A percentile compares a stretch with the other conserved stretches of the same genome.
Evolutionary conservation across 2,888 invertebrate species (phyloP).

Genomic region (Drosophila flavopinicola): DNA sequence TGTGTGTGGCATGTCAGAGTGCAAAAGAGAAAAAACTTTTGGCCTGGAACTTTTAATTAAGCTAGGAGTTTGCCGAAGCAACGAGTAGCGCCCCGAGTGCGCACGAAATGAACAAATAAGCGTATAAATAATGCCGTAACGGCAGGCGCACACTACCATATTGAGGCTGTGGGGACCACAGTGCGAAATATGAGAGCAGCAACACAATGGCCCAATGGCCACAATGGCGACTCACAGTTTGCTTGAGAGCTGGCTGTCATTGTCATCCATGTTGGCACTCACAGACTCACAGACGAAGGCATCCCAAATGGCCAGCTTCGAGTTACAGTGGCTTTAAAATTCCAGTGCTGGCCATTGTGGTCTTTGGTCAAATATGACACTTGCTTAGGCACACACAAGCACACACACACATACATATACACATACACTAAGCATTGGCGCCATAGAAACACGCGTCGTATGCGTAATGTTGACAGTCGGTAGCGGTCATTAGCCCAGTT

Average conservation of each 20-base stretch:
- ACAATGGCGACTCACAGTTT: conserved; percentile 44
- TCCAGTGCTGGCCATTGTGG: conserved; percentile 34
- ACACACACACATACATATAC: conserved; percentile 3
- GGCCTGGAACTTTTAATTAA: conserved; percentile 71
- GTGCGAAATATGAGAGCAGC: conserved; percentile 67
- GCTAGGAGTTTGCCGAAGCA: conserved; percentile 39
- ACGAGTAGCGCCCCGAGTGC: conserved; percentile 51
- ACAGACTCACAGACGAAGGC: not conserved
- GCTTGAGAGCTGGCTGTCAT: conserved; percentile 9
- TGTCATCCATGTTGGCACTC: conserved; percentile 6
- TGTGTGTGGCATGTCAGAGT: conserved; percentile 1
- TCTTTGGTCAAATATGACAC: conserved; percentile 63
- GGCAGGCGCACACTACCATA: conserved; percentile 39
- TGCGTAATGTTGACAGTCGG: conserved; percentile 43
- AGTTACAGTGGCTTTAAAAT: conserved; percentile 71
- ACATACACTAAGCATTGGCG: conserved; percentile 11
- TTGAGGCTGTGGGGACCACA: conserved; percentile 28
- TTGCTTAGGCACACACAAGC: conserved; percentile 26
- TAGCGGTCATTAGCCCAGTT: conserved; percentile 44
- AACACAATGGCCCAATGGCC: conserved; percentile 40
- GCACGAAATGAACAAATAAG: conserved; percentile 74
- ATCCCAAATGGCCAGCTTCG: conserved; percentile 57
- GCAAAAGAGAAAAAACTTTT: conserved; percentile 35
- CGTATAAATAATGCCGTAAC: conserved; percentile 72
- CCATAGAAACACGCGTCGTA: conserved; percentile 27